Conservation (phyloP, 2,113 vertebrate species). For the Blennius ocellaris region DNA sequence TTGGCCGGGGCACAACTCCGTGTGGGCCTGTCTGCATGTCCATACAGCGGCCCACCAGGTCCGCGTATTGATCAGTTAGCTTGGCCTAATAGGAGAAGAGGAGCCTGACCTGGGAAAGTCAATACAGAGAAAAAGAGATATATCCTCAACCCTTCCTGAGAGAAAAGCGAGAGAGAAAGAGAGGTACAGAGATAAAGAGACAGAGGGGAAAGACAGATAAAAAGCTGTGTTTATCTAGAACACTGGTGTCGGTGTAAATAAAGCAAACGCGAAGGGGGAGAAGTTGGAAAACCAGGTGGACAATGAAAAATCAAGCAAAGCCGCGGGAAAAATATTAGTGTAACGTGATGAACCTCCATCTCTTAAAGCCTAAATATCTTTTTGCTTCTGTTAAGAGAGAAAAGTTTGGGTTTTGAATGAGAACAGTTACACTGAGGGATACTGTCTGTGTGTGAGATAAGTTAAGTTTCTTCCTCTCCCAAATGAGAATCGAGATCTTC, state of each 20-base stretch:
- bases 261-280: conserved; percentile 21
- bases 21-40: conserved; percentile 67
- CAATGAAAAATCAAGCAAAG: conserved; percentile 35
- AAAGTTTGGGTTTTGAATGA: conserved; percentile 65
- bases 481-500: conserved; percentile 72
- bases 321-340: conserved; percentile 47
- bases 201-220: neutral
- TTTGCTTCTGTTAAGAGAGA: conserved; percentile 56
- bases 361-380: conserved; percentile 51
- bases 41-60: conserved; percentile 76
- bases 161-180: conserved; percentile 49
- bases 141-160: conserved; percentile 69
- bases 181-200: conserved; percentile 29
- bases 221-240: neutral
- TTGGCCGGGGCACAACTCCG: conserved; percentile 57
- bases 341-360: conserved; percentile 50
- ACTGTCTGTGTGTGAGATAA: conserved; percentile 56
- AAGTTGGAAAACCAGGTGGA: conserved; percentile 44
- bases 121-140: conserved; percentile 81
- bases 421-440: conserved; percentile 56
- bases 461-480: conserved; percentile 64
- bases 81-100: conserved; percentile 84
- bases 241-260: conserved; percentile 21
- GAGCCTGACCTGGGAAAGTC: conserved; percentile 82
- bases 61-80: conserved; percentile 84